Base-by-base conservation (phyloP, 2,888 invertebrate genomes). In the Drosophila quinaria region DNA sequence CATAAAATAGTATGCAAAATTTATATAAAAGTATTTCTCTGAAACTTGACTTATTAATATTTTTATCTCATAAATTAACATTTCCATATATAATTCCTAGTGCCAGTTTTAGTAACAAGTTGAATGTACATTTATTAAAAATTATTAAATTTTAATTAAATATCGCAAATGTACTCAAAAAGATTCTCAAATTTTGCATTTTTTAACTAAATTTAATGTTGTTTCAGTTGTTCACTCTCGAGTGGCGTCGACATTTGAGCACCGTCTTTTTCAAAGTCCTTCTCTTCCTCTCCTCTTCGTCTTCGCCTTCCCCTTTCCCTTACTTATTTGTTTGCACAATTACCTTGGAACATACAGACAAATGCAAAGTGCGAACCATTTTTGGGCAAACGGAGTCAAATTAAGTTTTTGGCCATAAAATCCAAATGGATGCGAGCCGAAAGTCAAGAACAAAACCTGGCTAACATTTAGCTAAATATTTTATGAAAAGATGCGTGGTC, bases 401-500 rank as follows among this genome's bases (percentile, higher is more conserved):
- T 83, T 83, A 82, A 82, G 78, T 80, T 85, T 85, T 80, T 59
- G 55, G 46, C 66, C 79, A 81, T 82, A 84, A 78, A 81, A 73
- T 78, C 65, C 62, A 49, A 80, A 81, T 80, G 81, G 71, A 68
- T 75, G 68, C 55, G 64, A 54, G 63, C 39, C 59, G 50, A 29
- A 47, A 51, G 46, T 25, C 25, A 55, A 31, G 10, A 10, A 29
- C 37, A 47, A 52, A 74, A 68, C 65, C 62, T 70, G 80, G 66
- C 80, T 73, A 71, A 80, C 74, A 82, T 85, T 83, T 85, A 74
- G 70, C 63, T 83, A 81, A 85, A 83, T 83, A 83, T 85, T 83
- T 83, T 79, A 83, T 83, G 86, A 85, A 85, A 85, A 81, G 85
- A 78, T 83, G 82, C 80, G 82, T 70, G 49, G 29, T 35, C 44